Percentiles rank a stretch among this genome's conserved stretches.
phyloP scores from a whole-genome alignment of 2,888 invertebrate genomes.

The Metellina segmentata region DNA sequence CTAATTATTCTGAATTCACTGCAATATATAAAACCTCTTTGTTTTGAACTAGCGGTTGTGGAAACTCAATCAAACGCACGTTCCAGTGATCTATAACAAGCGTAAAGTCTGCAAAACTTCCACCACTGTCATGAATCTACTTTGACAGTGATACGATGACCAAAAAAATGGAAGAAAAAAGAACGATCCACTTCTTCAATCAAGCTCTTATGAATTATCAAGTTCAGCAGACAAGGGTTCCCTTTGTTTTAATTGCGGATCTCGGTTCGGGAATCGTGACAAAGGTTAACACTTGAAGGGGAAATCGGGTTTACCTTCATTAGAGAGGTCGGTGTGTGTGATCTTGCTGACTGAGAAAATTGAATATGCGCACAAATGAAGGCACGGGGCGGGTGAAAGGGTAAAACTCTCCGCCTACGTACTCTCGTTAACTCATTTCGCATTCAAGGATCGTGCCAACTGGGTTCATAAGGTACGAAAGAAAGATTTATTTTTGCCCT shows the following conservation, averaged over 20 bases:
- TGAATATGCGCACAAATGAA: conserved; percentile 62
- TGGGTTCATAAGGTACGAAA: background rate
- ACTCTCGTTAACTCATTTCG: conserved; percentile 40
- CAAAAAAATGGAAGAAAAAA: background rate
- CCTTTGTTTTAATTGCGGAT: conserved; percentile 32
- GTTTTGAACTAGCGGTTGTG: no score
- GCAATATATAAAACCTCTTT: no score
- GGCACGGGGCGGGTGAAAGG: conserved; percentile 20
- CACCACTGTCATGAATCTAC: no score
- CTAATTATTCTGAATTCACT: no score
- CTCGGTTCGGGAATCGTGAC: conserved; percentile 42
- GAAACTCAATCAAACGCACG: background rate
- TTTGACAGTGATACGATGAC: no score
- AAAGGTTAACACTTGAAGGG: conserved; percentile 11
- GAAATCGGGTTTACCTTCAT: conserved; percentile 56
- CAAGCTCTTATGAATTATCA: background rate
- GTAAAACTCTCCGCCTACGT: background rate
- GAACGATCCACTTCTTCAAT: background rate
- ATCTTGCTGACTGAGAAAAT: conserved; percentile 53
- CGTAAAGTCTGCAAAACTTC: no score
- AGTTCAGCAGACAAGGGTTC: background rate
- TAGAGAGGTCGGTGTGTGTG: conserved; percentile 26
- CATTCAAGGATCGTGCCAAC: conserved; percentile 47
- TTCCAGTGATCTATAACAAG: background rate
- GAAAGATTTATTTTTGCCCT: background rate